Base-by-base conservation (phyloP, 2,888 invertebrate genomes). In the Tetragonula carbonaria region DNA sequence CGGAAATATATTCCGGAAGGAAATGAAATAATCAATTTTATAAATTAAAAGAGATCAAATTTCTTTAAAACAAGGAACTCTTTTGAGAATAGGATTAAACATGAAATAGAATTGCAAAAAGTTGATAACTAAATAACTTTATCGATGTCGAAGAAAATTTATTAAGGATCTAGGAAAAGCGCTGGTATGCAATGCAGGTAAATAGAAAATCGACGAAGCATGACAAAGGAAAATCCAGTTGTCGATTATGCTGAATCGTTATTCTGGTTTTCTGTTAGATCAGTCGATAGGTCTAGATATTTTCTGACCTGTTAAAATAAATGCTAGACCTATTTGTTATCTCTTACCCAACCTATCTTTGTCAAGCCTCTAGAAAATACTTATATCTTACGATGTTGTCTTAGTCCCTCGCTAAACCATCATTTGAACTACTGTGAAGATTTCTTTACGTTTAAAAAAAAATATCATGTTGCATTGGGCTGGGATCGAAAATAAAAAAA, bases 281-380 rank as follows among this genome's bases (percentile, higher is more conserved):
- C 45, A 14, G 55, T 68, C 67, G 81, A 83, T 78, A 84, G 76
- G 73, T 78, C 82, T 70, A 79, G 84, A 85, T 88, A 84, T 78
- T 89, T 92, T 92, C 87, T 90, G 91, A 92, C 92, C 92, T 92
- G 92, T 87, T 90, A 88, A 92, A 90, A 90, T 88, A 91, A 92
- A 91, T 90, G 86, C 85, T 45, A 73, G 73, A 74, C 86, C 89
- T 91, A 91, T 91, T 90, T 91, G 50, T 83, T 88, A 81, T 67
- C 83, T 85, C 86, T 87, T 87, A 86, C 86, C 86, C 86, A 82
- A 33, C 84, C 86, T 84, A 90, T 86, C 87, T 85, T 75, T 50
- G 63, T 87, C 85, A 81, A 85, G 81, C 80, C 79, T 76, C 21
- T 80, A 80, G 71, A 76, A 72, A 85, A 82, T 85, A 88, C 84